Evolutionary conservation across 35 echinoderm and acorn worm species (phyloP).

Genomic region (Ptychodera flava): DNA sequence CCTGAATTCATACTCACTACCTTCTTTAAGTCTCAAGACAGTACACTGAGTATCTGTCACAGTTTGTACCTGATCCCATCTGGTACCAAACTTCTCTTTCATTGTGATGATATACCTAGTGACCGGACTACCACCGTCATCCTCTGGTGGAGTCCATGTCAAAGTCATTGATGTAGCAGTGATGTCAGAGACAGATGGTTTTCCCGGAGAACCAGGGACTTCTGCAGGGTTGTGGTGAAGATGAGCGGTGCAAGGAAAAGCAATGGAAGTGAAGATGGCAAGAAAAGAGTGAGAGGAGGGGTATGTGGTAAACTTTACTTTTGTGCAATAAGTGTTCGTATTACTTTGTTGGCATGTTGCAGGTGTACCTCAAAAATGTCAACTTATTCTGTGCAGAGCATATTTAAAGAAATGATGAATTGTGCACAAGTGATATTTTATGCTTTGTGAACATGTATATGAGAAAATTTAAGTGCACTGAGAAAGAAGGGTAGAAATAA

Average conservation of each 20-base stretch:
- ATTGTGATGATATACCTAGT: slow-evolving; percentile 4
- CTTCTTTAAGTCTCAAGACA: background rate
- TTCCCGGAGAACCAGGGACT: slow-evolving; percentile 8
- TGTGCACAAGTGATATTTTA: too few relatives aligned
- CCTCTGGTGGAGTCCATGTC: slow-evolving; percentile 2
- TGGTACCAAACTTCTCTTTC: slow-evolving; percentile 2
- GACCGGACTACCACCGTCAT: slow-evolving; percentile 8
- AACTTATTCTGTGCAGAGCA: too few relatives aligned
- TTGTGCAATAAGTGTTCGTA: too few relatives aligned
- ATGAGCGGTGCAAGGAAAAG: background rate
- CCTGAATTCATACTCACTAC: slow-evolving; percentile 11
- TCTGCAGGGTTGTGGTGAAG: background rate
- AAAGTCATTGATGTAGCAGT: background rate
- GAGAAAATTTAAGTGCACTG: too few relatives aligned
- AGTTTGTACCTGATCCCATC: slow-evolving; percentile 2
- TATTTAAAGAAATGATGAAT: too few relatives aligned
- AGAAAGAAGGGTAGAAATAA: too few relatives aligned
- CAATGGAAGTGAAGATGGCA: background rate
- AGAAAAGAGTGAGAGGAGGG: background rate
- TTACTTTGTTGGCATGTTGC: too few relatives aligned
- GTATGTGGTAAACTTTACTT: too few relatives aligned
- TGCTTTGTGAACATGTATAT: too few relatives aligned
- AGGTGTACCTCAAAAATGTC: too few relatives aligned
- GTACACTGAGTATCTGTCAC: background rate
- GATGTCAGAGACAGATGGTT: slow-evolving; percentile 14